Percentiles rank a stretch among this genome's conserved stretches.
Evolutionary conservation across 2,888 invertebrate genomes (phyloP).

Genomic region (Ochropacha duplaris): DNA sequence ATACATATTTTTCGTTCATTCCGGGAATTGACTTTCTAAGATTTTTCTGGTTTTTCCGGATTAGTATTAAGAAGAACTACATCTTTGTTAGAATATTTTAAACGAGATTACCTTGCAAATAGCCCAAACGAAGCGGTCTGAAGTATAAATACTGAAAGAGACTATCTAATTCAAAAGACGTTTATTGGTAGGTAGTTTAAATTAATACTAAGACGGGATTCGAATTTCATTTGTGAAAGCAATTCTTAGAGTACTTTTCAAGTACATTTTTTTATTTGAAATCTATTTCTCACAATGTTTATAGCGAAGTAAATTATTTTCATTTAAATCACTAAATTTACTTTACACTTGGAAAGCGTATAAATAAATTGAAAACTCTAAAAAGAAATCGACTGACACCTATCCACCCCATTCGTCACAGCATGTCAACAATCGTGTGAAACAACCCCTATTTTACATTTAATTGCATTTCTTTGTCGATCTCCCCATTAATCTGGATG

Average conservation of each 20-base stretch:
- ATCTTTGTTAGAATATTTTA: constrained; percentile 6
- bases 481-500: constrained; percentile 77
- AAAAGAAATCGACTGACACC: constrained; percentile 53
- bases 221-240: no score
- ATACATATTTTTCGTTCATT: no score
- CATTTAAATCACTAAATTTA: constrained; percentile 9
- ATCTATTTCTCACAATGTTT: no score
- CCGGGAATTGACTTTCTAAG: no score
- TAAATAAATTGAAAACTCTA: constrained; percentile 46
- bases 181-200: background rate
- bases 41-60: no score
- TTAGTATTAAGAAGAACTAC: background rate
- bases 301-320: no score
- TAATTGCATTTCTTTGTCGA: constrained; percentile 83
- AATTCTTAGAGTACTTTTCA: no score
- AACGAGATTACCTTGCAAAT: constrained; percentile 19
- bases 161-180: background rate
- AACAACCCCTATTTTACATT: constrained; percentile 81
- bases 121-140: constrained; percentile 17
- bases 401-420: constrained; percentile 72
- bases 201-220: no score
- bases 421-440: constrained; percentile 77
- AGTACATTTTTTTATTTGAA: background rate
- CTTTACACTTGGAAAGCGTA: constrained; percentile 21
- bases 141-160: background rate